phyloP scores from a whole-genome alignment of 2,797 vertebrate genomes.

The Helarctos malayanus region DNA sequence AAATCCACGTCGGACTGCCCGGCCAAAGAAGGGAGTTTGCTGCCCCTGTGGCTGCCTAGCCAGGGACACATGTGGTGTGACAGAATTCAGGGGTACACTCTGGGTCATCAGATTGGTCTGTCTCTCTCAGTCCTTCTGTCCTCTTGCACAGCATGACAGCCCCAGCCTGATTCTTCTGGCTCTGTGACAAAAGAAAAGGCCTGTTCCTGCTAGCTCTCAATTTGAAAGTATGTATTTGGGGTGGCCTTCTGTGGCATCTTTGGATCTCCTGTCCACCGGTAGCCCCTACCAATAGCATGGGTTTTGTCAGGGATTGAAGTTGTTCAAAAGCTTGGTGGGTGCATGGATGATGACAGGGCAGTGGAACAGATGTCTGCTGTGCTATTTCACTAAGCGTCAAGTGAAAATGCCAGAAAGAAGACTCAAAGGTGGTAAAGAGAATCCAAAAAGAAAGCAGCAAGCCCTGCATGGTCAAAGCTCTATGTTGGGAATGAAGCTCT shows the following conservation, averaged over 20 bases:
- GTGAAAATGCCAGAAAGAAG: not conserved
- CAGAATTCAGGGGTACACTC: not conserved
- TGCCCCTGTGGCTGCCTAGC: not conserved
- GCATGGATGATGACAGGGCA: not conserved
- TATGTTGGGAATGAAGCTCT: not conserved
- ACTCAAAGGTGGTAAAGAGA: not conserved
- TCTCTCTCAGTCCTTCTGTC: no score
- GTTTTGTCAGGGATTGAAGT: not conserved
- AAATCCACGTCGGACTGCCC: not conserved
- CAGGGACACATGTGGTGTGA: not conserved
- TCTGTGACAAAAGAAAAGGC: not conserved
- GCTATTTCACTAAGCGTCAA: not conserved
- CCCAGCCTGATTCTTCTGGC: not conserved
- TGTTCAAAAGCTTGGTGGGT: not conserved
- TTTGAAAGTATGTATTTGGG: not conserved
- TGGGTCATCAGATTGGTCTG: fast-evolving
- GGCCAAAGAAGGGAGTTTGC: not conserved
- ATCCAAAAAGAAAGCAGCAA: not conserved
- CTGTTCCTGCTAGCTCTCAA: not conserved
- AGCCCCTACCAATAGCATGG: not conserved
- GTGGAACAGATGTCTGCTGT: not conserved
- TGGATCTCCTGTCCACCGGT: not conserved
- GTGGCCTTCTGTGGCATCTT: not conserved
- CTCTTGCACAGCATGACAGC: not conserved
- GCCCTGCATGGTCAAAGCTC: fast-evolving